These are phyloP conservation scores for Eumeta japonica DNA, from an alignment of 1,140 invertebrate genomes.

Conservation along the genomic window DNA sequence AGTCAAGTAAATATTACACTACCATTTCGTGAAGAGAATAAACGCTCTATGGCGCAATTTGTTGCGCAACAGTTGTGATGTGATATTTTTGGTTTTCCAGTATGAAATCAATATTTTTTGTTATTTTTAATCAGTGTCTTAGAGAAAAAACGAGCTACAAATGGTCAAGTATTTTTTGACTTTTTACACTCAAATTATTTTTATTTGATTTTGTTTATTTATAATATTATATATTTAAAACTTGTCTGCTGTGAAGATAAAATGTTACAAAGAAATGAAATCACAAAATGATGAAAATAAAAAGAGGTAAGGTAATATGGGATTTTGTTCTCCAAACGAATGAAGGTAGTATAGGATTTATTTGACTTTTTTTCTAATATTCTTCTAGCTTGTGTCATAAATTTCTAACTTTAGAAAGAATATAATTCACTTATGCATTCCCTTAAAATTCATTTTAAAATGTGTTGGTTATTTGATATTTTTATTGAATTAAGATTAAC, in stretches of 20 bases:
- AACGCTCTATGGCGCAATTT: slow-evolving; percentile 18
- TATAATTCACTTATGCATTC: too few species aligned
- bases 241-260: neutral
- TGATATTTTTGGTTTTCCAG: slow-evolving; percentile 1
- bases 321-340: slow-evolving; percentile 32
- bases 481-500: too few species aligned
- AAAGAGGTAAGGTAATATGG: slow-evolving; percentile 47
- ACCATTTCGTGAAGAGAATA: slow-evolving; percentile 54
- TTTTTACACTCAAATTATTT: slow-evolving; percentile 59
- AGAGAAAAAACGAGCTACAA: slow-evolving; percentile 51
- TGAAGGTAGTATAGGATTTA: slow-evolving; percentile 59
- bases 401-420: too few species aligned
- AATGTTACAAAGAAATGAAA: slow-evolving; percentile 5
- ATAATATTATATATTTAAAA: neutral
- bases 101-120: slow-evolving; percentile 6
- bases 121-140: slow-evolving; percentile 11
- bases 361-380: too few species aligned
- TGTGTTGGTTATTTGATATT: too few species aligned
- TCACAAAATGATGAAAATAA: slow-evolving; percentile 33
- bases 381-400: too few species aligned
- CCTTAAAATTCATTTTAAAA: too few species aligned
- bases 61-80: slow-evolving; percentile 4
- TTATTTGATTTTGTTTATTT: slow-evolving; percentile 25
- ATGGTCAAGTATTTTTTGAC: slow-evolving; percentile 60
- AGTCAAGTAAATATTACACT: slow-evolving; percentile 62